Conservation (phyloP, 2,797 vertebrate genomes). For the Erpetoichthys calabaricus region DNA sequence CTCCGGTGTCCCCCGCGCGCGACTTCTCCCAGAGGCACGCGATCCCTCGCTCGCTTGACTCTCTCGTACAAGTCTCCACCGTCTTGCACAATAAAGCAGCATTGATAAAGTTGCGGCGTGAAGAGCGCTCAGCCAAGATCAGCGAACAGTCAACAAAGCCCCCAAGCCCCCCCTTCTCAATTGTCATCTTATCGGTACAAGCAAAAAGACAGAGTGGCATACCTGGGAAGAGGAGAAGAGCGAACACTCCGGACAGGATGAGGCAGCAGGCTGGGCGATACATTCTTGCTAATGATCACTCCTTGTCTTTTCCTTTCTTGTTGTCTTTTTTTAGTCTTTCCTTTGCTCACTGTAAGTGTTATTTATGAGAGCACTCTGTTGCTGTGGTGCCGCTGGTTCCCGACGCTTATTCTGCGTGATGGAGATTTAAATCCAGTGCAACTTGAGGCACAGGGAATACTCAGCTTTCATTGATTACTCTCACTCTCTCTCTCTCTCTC, state of each 20-base stretch:
- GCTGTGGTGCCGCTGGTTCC: no score
- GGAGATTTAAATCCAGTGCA: slow-evolving; percentile 43
- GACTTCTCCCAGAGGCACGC: no score
- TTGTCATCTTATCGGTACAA: slow-evolving; percentile 6
- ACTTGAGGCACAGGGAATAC: slow-evolving; percentile 33
- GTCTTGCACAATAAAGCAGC: no score
- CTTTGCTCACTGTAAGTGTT: slow-evolving; percentile 25
- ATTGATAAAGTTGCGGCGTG: no score
- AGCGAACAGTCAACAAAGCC: neutral
- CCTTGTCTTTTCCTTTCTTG: slow-evolving; percentile 22
- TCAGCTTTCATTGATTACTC: slow-evolving; percentile 39
- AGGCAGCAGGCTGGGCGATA: slow-evolving; percentile 47
- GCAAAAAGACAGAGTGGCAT: slow-evolving; percentile 21
- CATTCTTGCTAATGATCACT: slow-evolving; percentile 44
- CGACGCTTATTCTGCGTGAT: slow-evolving; percentile 16
- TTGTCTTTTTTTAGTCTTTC: slow-evolving; percentile 9
- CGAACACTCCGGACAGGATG: slow-evolving; percentile 50
- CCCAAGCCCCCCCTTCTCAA: no score
- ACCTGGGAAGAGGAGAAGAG: slow-evolving; percentile 56
- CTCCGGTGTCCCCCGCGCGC: no score
- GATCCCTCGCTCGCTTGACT: no score
- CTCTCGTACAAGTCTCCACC: no score
- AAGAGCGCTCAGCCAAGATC: no score
- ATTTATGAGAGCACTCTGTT: neutral
- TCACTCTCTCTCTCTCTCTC: slow-evolving; percentile 27